phyloP scores from a whole-genome alignment of 2,797 vertebrate genomes.

The Neosalanx taihuensis region DNA sequence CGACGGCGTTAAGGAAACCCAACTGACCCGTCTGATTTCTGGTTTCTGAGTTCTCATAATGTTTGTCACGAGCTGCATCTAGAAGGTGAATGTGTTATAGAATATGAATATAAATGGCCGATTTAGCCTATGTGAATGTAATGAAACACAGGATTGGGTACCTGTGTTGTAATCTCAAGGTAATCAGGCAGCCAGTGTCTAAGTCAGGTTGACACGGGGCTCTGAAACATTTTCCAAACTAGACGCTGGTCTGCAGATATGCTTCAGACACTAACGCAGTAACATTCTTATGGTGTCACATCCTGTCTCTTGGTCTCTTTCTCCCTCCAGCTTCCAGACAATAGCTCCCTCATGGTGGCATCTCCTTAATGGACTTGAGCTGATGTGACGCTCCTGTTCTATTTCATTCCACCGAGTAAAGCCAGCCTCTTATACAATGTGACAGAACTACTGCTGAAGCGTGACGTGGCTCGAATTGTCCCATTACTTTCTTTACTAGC shows the following conservation, averaged over 20 bases:
- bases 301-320: slow-evolving; percentile 7
- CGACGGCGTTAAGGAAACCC: too few relatives aligned
- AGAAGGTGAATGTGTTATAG: too few relatives aligned
- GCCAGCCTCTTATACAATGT: slow-evolving; percentile 30
- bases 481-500: slow-evolving; percentile 7
- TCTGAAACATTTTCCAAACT: slow-evolving; percentile 20
- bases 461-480: slow-evolving; percentile 33
- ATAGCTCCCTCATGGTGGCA: slow-evolving; percentile 2
- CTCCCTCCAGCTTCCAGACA: background rate
- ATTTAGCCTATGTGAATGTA: too few relatives aligned
- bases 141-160: too few relatives aligned
- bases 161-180: background rate
- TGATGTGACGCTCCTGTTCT: slow-evolving; percentile 8
- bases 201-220: slow-evolving; percentile 12
- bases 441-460: slow-evolving; percentile 28
- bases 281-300: slow-evolving; percentile 11
- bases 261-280: slow-evolving; percentile 10
- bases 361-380: slow-evolving; percentile 12
- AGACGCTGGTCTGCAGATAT: slow-evolving; percentile 1
- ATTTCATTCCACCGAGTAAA: slow-evolving; percentile 34
- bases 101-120: too few relatives aligned
- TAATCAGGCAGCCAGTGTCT: too few relatives aligned
- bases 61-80: too few relatives aligned
- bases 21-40: too few relatives aligned
- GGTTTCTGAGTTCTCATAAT: too few relatives aligned